Conservation (phyloP, 2,797 vertebrate species). For the Bradypodion ventrale region DNA sequence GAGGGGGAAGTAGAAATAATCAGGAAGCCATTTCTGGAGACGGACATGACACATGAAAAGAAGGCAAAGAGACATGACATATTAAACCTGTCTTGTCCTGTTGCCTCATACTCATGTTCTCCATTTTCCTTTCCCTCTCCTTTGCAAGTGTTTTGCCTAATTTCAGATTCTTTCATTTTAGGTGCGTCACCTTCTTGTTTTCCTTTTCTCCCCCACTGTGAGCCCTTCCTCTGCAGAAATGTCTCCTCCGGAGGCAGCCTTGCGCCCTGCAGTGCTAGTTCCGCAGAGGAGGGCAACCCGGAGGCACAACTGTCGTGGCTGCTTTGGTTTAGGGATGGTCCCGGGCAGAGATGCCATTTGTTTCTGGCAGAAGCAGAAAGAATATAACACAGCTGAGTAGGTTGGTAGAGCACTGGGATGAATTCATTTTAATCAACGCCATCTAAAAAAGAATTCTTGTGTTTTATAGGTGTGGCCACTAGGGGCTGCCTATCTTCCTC, state of each 20-base stretch:
- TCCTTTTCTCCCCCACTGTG: conserved; percentile 23
- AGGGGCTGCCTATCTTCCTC: conserved; percentile 13
- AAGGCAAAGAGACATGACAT: conserved; percentile 36
- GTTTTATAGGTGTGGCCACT: accelerated
- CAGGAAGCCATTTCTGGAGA: conserved; percentile 48
- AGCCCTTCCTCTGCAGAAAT: conserved; percentile 64
- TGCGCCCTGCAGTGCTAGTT: conserved; percentile 71
- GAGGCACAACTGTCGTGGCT: conserved; percentile 46
- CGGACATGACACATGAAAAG: background rate
- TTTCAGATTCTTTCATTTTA: conserved; percentile 62
- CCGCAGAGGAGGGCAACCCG: conserved; percentile 73
- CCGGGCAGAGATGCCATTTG: background rate
- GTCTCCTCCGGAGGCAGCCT: conserved; percentile 67
- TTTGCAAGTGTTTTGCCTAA: conserved; percentile 52
- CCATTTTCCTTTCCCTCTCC: conserved; percentile 34
- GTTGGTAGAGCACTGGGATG: background rate
- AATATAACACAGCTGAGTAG: conserved; percentile 12
- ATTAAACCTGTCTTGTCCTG: conserved; percentile 23
- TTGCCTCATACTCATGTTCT: background rate
- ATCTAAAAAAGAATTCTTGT: background rate
- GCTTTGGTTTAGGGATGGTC: conserved; percentile 39
- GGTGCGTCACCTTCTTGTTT: conserved; percentile 60
- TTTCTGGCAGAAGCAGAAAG: background rate
- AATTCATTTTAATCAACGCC: background rate
- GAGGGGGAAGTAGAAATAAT: conserved; percentile 37